Percentiles rank a stretch among this genome's conserved stretches.
phyloP scores from a whole-genome alignment of 2,888 invertebrate genomes.

The Troglohyphantes excavatus region DNA sequence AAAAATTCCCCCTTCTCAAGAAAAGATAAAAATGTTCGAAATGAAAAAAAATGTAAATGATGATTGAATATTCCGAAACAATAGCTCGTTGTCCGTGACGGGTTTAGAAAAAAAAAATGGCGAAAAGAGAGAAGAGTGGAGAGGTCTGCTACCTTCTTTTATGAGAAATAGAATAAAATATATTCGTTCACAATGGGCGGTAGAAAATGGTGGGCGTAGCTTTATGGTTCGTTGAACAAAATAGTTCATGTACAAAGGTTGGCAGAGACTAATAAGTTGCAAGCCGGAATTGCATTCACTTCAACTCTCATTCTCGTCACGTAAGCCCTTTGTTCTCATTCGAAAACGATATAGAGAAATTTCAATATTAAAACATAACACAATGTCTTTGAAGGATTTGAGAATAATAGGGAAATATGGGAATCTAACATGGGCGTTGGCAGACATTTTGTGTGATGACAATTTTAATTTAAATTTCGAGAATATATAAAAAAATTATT shows the following conservation, averaged over 20 bases:
- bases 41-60: constrained; percentile 20
- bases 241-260: not conserved
- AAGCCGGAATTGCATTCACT: too few species aligned
- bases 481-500: too few species aligned
- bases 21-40: not conserved
- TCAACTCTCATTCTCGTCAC: too few species aligned
- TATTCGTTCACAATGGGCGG: constrained; percentile 21
- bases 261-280: not conserved
- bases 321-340: not conserved
- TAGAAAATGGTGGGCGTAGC: constrained; percentile 19
- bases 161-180: constrained; percentile 8
- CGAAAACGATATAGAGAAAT: not conserved
- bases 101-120: not conserved
- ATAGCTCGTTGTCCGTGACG: constrained; percentile 6
- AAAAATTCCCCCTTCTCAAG: not conserved
- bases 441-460: too few species aligned
- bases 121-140: not conserved
- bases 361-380: too few species aligned
- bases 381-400: too few species aligned
- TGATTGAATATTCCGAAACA: constrained; percentile 47
- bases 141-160: not conserved
- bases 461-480: too few species aligned
- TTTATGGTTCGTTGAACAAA: constrained; percentile 21
- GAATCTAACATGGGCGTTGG: too few species aligned
- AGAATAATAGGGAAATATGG: too few species aligned